Evolutionary conservation across 2,888 invertebrate species (phyloP), one percentile per base, ranked within the genome.

Genomic region (Diarsia dahlii): DNA sequence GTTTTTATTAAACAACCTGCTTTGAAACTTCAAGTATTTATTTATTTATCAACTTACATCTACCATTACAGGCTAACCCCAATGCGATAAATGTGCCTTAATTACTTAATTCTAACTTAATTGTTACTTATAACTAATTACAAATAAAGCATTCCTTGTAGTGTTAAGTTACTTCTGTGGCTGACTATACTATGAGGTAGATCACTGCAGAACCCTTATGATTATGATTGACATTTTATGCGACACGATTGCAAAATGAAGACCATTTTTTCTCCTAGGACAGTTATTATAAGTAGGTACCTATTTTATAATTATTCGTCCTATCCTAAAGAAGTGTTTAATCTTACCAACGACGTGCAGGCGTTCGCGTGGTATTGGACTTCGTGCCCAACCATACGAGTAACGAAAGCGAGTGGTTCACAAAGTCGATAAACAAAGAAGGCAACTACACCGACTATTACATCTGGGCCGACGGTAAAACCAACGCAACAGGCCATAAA

Each of bases 361-460:
- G 93, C 13, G 90, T 97, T 4, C 96, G 97, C 78, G 95, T 97
- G 1, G 93, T 98, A 20, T 89, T 98, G 85, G 98, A 98, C 90
- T 97, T 97, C 84, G 98, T 98, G 20, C 98, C 98, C 0, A 98
- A 98, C 93, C 98, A 98, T 90, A 97, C 98, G 3, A 98, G 98
- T 85, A 97, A 98, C 89, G 96, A 98, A 88, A 98, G 98, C 90
- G 92, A 97, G 5, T 99, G 99, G 99, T 99, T 99, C 92, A 87
- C 94, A 13, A 96, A 97, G 71, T 98, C 99, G 0, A 95, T 97
- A 0, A 92, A 95, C 0, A 92, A 94, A 0, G 96, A 96, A 39
- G 91, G 95, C 0, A 97, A 96, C 0, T 98, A 97, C 90, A 97
- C 96, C 3, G 97, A 98, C 88, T 98, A 97, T 90, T 98, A 98